These are phyloP conservation scores for Acleris cristana DNA, from an alignment of 2,888 invertebrate species.

Conservation along the genomic window DNA sequence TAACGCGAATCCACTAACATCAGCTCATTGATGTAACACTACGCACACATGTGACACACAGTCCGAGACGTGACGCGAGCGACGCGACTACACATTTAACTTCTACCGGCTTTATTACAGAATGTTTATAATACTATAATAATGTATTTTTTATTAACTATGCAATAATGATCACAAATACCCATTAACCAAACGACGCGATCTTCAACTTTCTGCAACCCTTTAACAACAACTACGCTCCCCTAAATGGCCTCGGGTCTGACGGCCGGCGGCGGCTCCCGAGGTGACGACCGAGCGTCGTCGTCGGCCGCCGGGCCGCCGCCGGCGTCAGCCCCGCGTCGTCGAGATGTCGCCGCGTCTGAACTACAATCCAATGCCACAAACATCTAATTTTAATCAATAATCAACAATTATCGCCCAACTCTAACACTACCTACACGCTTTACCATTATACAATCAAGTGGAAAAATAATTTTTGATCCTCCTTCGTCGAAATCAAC, in stretches of 20 bases:
- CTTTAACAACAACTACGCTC: constrained; percentile 71
- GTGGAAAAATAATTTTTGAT: constrained; percentile 83
- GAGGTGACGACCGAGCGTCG: not conserved
- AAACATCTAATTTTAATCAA: constrained; percentile 82
- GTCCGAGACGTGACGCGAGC: constrained; percentile 32
- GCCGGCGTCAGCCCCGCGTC: constrained; percentile 40
- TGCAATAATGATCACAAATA: constrained; percentile 80
- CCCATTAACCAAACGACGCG: constrained; percentile 78
- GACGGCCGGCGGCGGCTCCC: not conserved
- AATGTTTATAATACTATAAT: constrained; percentile 62
- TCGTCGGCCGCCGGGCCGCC: too few relatives aligned
- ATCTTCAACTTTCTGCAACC: constrained; percentile 66
- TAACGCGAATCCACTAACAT: constrained; percentile 5
- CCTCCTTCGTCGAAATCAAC: constrained; percentile 72
- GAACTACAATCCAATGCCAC: constrained; percentile 75
- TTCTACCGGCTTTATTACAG: constrained; percentile 68
- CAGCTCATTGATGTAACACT: not conserved
- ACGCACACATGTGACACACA: constrained; percentile 22
- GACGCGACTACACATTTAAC: constrained; percentile 51
- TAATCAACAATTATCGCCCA: constrained; percentile 83
- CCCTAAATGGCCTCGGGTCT: constrained; percentile 33
- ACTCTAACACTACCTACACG: constrained; percentile 81
- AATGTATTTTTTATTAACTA: constrained; percentile 76
- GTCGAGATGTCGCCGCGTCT: constrained; percentile 46
- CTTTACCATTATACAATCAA: constrained; percentile 74